Evolutionary conservation across 2,888 invertebrate species (phyloP).

Genomic region (Watsonalla cultraria): DNA sequence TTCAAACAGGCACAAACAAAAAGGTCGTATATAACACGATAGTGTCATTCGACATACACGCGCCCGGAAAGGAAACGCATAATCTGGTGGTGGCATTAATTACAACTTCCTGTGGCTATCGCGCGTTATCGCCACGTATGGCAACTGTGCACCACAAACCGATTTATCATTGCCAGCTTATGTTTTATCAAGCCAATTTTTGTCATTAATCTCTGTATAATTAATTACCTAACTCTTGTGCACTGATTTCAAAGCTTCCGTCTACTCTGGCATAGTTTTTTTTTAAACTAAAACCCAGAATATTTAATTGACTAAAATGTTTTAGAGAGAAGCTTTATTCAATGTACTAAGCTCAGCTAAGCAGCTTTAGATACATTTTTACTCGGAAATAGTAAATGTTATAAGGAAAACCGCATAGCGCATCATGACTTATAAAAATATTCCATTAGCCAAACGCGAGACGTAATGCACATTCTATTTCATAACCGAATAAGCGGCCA

Average conservation of each 20-base stretch:
- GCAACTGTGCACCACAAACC: slow-evolving; percentile 22
- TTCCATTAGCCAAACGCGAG: slow-evolving; percentile 48
- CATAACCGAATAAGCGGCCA: slow-evolving; percentile 42
- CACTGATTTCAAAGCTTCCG: too few species aligned
- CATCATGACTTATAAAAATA: slow-evolving; percentile 33
- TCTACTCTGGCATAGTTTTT: too few species aligned
- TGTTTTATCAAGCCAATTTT: slow-evolving; percentile 20
- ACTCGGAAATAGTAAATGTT: slow-evolving; percentile 7
- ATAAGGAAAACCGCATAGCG: slow-evolving; percentile 18
- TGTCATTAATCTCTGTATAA: not conserved
- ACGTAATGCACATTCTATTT: slow-evolving; percentile 42
- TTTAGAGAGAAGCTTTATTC: too few species aligned
- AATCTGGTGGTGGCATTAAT: slow-evolving; percentile 54
- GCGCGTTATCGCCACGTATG: slow-evolving; percentile 36
- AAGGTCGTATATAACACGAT: slow-evolving; percentile 29
- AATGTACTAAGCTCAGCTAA: too few species aligned
- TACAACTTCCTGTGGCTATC: slow-evolving; percentile 51
- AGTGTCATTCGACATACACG: slow-evolving; percentile 32
- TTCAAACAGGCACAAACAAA: slow-evolving; percentile 37
- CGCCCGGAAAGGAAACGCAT: slow-evolving; percentile 50
- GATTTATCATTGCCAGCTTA: slow-evolving; percentile 36
- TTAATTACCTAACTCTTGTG: too few species aligned
- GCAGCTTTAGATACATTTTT: too few species aligned
- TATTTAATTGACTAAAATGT: too few species aligned
- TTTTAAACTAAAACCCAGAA: too few species aligned